A percentile compares a stretch with the other conserved stretches of the same genome.
Conservation (phyloP, 2,888 invertebrate genomes). For the Dioctria linearis region DNA sequence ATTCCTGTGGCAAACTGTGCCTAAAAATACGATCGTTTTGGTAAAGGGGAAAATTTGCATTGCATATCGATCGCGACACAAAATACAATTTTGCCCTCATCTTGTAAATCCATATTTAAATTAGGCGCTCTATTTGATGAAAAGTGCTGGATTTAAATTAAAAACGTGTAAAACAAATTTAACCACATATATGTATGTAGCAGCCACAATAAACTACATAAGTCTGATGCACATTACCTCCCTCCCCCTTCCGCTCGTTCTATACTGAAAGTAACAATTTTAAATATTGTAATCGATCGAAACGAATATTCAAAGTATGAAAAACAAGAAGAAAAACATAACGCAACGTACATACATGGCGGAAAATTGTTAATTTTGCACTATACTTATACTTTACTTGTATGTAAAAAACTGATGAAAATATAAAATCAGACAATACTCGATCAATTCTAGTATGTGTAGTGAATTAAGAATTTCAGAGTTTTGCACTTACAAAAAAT, state of each 20-base stretch:
- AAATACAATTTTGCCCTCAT: not conserved
- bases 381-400: not conserved
- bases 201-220: too few relatives aligned
- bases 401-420: not conserved
- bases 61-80: constrained; percentile 5
- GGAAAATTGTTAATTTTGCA: not conserved
- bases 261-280: too few relatives aligned
- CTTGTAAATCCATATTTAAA: constrained; percentile 7
- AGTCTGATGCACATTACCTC: too few relatives aligned
- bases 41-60: not conserved
- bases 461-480: too few relatives aligned
- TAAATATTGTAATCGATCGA: too few relatives aligned
- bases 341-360: not conserved
- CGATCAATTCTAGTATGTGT: not conserved
- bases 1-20: not conserved
- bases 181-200: too few relatives aligned
- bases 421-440: not conserved
- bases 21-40: constrained; percentile 6
- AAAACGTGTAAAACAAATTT: not conserved
- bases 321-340: not conserved
- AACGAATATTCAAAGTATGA: not conserved
- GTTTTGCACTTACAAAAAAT: too few relatives aligned
- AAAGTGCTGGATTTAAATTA: not conserved
- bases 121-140: not conserved
- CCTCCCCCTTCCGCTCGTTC: too few relatives aligned